Percentiles rank a stretch among this genome's conserved stretches.
These are phyloP conservation scores for Picathartes gymnocephalus DNA, from an alignment of 2,113 vertebrate species.

Conservation along the genomic window DNA sequence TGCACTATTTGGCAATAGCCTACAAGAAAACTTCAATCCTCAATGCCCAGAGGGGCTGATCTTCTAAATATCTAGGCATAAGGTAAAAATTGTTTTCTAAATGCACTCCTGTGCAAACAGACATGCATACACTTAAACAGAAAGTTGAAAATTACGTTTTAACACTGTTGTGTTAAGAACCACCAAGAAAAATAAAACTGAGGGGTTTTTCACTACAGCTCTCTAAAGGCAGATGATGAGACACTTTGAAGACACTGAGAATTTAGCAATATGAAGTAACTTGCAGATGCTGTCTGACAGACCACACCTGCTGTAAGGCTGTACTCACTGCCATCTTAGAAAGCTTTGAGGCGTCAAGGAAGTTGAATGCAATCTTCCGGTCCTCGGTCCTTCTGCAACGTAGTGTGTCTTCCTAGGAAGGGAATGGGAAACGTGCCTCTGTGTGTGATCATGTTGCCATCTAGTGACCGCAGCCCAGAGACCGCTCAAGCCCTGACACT, in stretches of 20 bases:
- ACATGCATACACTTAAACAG: neutral
- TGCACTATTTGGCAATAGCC: accelerated
- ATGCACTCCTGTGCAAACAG: neutral
- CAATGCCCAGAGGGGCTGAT: neutral
- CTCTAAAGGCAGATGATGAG: neutral
- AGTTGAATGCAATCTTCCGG: neutral
- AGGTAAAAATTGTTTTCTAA: neutral
- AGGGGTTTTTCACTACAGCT: neutral
- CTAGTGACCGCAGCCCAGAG: slow-evolving; percentile 35
- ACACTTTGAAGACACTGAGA: neutral
- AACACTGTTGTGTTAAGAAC: neutral
- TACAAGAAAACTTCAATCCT: neutral
- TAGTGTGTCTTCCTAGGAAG: neutral
- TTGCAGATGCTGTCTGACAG: neutral
- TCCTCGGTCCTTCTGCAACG: neutral
- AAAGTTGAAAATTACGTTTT: neutral
- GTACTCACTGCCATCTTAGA: neutral
- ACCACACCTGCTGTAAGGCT: neutral
- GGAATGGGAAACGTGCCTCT: neutral
- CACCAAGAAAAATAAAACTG: neutral
- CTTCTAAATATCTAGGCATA: neutral
- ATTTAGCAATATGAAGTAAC: neutral
- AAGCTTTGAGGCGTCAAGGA: neutral
- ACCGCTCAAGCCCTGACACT: neutral
- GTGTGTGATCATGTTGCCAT: slow-evolving; percentile 51